Conservation (phyloP, 2,113 vertebrate genomes). For the Solea senegalensis region DNA sequence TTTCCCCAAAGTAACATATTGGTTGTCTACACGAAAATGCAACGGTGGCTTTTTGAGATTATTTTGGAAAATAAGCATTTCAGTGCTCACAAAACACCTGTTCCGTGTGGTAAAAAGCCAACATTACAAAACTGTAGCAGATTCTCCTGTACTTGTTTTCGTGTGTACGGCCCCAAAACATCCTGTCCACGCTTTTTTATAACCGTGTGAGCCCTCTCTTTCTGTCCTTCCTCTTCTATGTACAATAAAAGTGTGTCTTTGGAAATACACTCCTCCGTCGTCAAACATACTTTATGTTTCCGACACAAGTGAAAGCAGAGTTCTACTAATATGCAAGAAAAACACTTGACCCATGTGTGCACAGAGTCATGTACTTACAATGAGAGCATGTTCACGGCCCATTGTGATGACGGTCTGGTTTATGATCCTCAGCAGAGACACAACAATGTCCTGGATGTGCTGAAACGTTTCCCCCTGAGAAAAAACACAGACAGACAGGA, state of each 20-base stretch:
- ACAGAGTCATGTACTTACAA: constrained; percentile 84
- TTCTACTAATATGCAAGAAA: neutral
- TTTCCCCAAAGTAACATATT: too few relatives aligned
- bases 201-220: constrained; percentile 42
- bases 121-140: too few relatives aligned
- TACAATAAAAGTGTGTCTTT: constrained; percentile 82
- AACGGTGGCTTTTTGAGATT: too few relatives aligned
- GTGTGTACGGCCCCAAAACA: neutral
- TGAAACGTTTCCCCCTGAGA: constrained; percentile 87
- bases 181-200: constrained; percentile 52
- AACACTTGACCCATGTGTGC: neutral
- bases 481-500: constrained; percentile 34
- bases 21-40: too few relatives aligned
- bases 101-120: too few relatives aligned
- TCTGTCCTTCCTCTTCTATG: constrained; percentile 58
- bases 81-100: too few relatives aligned
- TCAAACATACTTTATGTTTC: constrained; percentile 36
- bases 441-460: constrained; percentile 92
- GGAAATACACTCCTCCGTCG: constrained; percentile 38
- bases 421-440: constrained; percentile 88
- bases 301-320: neutral
- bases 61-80: too few relatives aligned
- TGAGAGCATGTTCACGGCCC: constrained; percentile 89
- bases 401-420: constrained; percentile 92
- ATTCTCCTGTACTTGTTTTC: too few relatives aligned